Evolutionary conservation across 2,888 invertebrate species (phyloP), one percentile per base, ranked within the genome.

Genomic region (Hirtodrosophila duncani): DNA sequence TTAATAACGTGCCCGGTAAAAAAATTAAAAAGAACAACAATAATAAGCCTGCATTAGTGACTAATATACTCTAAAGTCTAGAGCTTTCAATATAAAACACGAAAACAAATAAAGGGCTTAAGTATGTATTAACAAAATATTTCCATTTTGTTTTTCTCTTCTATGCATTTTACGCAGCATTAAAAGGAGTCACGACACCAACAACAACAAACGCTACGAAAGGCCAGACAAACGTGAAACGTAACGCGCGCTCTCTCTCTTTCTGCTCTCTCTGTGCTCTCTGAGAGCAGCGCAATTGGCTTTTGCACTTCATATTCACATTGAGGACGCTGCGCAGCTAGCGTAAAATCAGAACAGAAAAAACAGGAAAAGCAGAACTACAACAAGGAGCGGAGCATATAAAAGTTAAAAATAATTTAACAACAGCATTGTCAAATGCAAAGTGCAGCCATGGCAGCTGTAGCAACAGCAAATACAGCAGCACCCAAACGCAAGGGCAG

Each of bases 321-420:
- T 53, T 65, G 69, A 61, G 79, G 63, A 71, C 59, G 60, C 60
- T 68, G 77, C 80, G 62, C 59, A 67, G 60, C 46, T 39, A 34
- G 34, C 20, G 23, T 31, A 36, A 21, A 30, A 34, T 5, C 18
- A 11, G 11, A 16, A 24, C 37, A 30, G 14, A 7, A n/a, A 23
- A 44, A 34, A 27, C 23, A 18, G 45, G 41, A 26, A 41, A 14
- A 37, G 14, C 11, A 31, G 36, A 33, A 52, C 18, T 20, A 45
- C 21, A n/a, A 33, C 39, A 30, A 43, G 24, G 16, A 26, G 31
- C 7, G n/a, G 9, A 41, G 20, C 9, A 48, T 33, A 10, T 43
- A 3, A 21, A 9, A 17, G 18, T 13, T 11, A 31, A 37, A 16
- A 14, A 45, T 23, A 21, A 42, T 20, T 49, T 36, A 13, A 23